phyloP scores from a whole-genome alignment of 2,113 vertebrate genomes.

The Actinemys pallida region DNA sequence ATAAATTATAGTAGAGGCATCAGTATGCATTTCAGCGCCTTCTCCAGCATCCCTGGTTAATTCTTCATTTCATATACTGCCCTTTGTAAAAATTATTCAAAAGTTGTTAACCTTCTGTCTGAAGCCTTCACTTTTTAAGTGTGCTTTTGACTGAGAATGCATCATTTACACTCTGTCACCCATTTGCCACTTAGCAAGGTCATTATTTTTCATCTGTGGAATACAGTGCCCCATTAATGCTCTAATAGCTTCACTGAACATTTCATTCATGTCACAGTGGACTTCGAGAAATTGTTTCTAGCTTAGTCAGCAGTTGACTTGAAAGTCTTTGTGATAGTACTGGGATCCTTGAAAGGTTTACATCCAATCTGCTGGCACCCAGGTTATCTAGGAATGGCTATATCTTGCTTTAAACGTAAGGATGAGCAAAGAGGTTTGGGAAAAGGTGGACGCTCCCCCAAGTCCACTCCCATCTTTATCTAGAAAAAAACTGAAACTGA shows the following conservation, averaged over 20 bases:
- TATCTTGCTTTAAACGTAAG: neutral
- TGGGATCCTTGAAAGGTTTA: neutral
- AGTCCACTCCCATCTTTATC: neutral
- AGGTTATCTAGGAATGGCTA: neutral
- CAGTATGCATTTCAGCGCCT: neutral
- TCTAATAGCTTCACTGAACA: neutral
- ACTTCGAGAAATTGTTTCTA: neutral
- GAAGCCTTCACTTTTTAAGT: neutral
- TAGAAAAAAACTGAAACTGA: neutral
- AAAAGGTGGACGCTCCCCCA: neutral
- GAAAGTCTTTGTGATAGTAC: neutral
- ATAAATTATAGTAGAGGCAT: neutral
- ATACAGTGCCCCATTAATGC: neutral
- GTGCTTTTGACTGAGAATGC: neutral
- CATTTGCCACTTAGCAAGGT: neutral
- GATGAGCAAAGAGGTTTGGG: neutral
- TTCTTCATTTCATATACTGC: neutral
- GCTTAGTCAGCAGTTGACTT: neutral
- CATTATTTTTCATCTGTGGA: neutral
- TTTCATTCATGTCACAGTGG: neutral
- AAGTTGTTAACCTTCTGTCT: neutral
- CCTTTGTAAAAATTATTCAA: neutral
- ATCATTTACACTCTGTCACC: neutral
- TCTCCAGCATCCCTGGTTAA: neutral
- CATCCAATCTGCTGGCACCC: neutral